Evolutionary conservation across 2,888 invertebrate species (phyloP), one percentile per base, ranked within the genome.

Genomic region (Amblyjoppa proteus): DNA sequence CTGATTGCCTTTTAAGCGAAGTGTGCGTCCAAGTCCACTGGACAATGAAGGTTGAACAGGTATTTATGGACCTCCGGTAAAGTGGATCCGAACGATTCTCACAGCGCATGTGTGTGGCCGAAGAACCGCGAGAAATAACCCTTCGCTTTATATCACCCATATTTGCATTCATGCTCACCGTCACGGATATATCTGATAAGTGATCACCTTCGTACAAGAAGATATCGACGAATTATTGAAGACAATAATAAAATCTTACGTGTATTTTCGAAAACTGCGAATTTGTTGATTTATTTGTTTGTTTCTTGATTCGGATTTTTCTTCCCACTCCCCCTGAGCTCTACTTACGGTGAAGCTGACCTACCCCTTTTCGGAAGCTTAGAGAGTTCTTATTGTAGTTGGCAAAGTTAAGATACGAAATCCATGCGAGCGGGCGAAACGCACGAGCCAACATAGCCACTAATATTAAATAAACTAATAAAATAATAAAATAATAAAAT

Each of bases 1-100:
- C 68, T 66, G 56, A 74, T 74, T 73, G 74, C 71, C 64, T 80
- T 71, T 79, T 80, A 80, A 80, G 79, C 64, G 51, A n/a, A 64
- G 61, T 34, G 51, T n/a, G 51, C n/a, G 75, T 75, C 20, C 51
- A 64, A 53, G 64, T 25, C 49, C 45, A 56, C 25, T 66, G 79
- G 79, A 58, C 74, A 69, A 74, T 66, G 74, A 81, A 74, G 68
- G 81, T 69, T 73, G 81, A 69, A 74, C 58, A 11, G 45, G 31
- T 74, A 81, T 81, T 81, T 81, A 81, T 68, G 81, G 68, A 74
- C 49, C 45, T 69, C 68, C 58, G 34, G 56, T 58, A 31, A 69
- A 34, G 51, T 66, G 75, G 64, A 75, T 6, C n/a, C 75, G 64
- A 34, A 75, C 34, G 75, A 61, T 75, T 75, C 51, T 51, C 64